These are phyloP conservation scores for Ooceraea biroi DNA, from an alignment of 1,140 invertebrate genomes.

Conservation along the genomic window DNA sequence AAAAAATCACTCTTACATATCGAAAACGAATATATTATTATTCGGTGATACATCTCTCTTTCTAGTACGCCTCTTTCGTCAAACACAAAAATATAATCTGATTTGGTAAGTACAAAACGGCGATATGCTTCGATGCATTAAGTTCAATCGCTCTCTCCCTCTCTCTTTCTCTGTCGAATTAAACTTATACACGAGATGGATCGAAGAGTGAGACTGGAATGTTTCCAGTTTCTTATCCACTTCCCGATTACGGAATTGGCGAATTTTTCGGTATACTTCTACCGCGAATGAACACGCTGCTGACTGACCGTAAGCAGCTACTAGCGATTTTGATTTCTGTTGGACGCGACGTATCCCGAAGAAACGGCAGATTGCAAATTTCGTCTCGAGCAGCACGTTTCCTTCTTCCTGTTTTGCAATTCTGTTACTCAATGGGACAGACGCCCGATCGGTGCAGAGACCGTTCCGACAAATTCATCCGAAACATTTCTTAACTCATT, in stretches of 20 bases:
- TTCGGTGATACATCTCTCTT: conserved; percentile 29
- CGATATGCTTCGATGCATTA: conserved; percentile 57
- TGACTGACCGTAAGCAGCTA: conserved; percentile 25
- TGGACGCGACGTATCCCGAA: background rate
- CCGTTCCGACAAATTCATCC: background rate
- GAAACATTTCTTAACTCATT: background rate
- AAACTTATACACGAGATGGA: background rate
- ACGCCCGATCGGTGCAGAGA: background rate
- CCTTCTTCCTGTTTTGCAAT: background rate
- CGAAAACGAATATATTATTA: conserved; percentile 55
- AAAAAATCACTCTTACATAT: conserved; percentile 44
- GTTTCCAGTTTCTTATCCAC: no score
- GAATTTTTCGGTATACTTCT: conserved; percentile 21
- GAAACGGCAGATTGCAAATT: conserved; percentile 18
- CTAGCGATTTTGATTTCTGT: conserved; percentile 49
- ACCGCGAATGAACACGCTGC: background rate
- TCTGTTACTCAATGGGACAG: background rate
- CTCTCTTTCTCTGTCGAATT: conserved; percentile 15
- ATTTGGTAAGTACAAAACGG: conserved; percentile 57
- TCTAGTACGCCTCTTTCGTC: background rate
- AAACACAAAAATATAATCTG: conserved; percentile 61
- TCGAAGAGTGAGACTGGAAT: no score
- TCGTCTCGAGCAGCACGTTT: background rate
- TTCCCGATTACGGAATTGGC: background rate
- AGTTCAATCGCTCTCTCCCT: conserved; percentile 28